Conservation (phyloP, 1,140 invertebrate species). For the Achroia grisella region DNA sequence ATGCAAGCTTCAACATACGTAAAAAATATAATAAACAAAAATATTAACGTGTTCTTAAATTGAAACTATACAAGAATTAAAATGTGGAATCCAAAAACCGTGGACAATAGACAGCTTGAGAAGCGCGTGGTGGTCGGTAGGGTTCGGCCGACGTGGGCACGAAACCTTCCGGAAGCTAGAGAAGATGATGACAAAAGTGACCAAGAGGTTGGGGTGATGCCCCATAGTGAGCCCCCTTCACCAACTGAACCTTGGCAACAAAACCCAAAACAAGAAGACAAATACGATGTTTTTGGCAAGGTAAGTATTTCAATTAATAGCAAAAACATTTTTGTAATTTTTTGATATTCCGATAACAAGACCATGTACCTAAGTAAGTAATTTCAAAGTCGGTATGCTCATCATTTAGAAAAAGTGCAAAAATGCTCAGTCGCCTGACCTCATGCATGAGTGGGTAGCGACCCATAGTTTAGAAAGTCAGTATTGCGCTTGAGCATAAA, state of each 20-base stretch:
- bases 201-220: conserved; percentile 47
- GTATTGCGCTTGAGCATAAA: too few species aligned
- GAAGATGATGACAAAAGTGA: conserved; percentile 55
- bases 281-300: conserved; percentile 74
- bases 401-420: too few species aligned
- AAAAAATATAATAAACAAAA: background rate
- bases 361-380: too few species aligned
- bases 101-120: conserved; percentile 49
- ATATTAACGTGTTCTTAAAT: background rate
- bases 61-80: background rate
- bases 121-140: conserved; percentile 60
- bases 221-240: conserved; percentile 52
- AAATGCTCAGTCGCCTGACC: too few species aligned
- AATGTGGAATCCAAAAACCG: conserved; percentile 60
- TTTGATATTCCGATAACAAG: too few species aligned
- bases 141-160: conserved; percentile 62
- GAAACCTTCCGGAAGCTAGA: conserved; percentile 52
- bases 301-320: conserved; percentile 31
- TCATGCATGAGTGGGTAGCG: too few species aligned
- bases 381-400: too few species aligned
- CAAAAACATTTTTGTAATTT: too few species aligned
- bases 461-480: too few species aligned
- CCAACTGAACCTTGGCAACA: conserved; percentile 53
- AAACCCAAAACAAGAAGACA: conserved; percentile 56
- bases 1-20: background rate